Evolutionary conservation across 53 echinoderm and acorn worm genomes (phyloP).

Genomic region (Actinopyga echinites): DNA sequence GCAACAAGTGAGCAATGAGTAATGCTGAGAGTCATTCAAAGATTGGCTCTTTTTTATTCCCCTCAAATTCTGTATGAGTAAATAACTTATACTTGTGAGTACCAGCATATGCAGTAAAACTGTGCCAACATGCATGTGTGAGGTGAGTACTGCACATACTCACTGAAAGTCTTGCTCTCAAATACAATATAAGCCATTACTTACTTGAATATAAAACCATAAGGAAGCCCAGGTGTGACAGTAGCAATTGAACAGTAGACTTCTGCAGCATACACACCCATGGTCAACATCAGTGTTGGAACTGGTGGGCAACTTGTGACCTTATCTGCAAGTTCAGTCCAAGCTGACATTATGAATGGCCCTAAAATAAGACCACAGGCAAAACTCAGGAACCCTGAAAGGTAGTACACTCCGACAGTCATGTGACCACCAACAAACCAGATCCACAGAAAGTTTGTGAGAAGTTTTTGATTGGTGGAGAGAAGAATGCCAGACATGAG

Average conservation of each 20-base stretch:
- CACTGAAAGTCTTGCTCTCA: no score
- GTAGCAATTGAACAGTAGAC: constrained; percentile 19
- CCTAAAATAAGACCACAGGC: constrained; percentile 72
- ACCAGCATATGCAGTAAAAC: no score
- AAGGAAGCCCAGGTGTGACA: constrained; percentile 8
- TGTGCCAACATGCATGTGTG: no score
- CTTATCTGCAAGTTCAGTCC: constrained; percentile 92
- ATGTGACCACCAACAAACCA: constrained; percentile 92
- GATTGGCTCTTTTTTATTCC: no score
- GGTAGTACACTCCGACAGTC: constrained; percentile 71
- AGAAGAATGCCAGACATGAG: constrained; percentile 80
- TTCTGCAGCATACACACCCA: constrained; percentile 55
- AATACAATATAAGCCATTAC: no score
- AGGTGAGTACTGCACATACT: no score
- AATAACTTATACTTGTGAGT: no score
- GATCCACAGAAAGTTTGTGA: constrained; percentile 84
- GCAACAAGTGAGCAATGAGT: no score
- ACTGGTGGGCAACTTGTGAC: constrained; percentile 82
- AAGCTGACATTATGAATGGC: constrained; percentile 77
- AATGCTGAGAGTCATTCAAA: no score
- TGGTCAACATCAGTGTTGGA: constrained; percentile 70
- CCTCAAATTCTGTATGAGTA: no score
- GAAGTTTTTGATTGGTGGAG: constrained; percentile 76
- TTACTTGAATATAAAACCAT: constrained; percentile 37
- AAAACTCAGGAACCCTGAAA: constrained; percentile 68